These are phyloP conservation scores for Helicoverpa zea DNA, from an alignment of 1,140 invertebrate species.

Conservation along the genomic window DNA sequence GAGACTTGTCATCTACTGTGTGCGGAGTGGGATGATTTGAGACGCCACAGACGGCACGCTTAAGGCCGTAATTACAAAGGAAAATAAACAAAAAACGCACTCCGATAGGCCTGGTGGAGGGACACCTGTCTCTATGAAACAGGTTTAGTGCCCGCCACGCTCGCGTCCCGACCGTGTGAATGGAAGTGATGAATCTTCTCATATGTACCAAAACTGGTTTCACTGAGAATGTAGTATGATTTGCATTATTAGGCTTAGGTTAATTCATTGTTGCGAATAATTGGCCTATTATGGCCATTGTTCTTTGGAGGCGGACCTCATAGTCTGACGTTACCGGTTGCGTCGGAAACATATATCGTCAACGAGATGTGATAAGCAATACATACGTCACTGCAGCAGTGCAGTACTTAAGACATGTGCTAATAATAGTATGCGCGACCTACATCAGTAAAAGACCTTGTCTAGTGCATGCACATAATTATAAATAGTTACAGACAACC, in stretches of 20 bases:
- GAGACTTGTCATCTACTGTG: conserved; percentile 27
- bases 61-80: conserved; percentile 57
- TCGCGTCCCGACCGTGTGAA: conserved; percentile 73
- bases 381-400: neutral
- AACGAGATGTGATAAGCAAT: neutral
- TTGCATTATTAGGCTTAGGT: conserved; percentile 49
- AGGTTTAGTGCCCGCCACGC: conserved; percentile 64
- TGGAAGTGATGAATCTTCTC: conserved; percentile 75
- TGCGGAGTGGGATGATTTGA: conserved; percentile 14
- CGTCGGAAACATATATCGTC: neutral
- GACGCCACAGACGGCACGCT: conserved; percentile 47
- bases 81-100: conserved; percentile 58
- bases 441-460: no score
- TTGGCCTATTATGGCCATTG: conserved; percentile 19
- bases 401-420: no score
- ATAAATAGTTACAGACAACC: no score
- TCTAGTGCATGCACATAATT: no score
- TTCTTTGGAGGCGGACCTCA: neutral
- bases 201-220: conserved; percentile 71
- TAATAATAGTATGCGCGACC: no score
- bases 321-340: no score
- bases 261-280: conserved; percentile 24
- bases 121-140: conserved; percentile 77
- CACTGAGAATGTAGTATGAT: conserved; percentile 61
- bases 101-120: conserved; percentile 54